These are phyloP conservation scores for Pammene aurita DNA, from an alignment of 2,888 invertebrate species.

Conservation along the genomic window DNA sequence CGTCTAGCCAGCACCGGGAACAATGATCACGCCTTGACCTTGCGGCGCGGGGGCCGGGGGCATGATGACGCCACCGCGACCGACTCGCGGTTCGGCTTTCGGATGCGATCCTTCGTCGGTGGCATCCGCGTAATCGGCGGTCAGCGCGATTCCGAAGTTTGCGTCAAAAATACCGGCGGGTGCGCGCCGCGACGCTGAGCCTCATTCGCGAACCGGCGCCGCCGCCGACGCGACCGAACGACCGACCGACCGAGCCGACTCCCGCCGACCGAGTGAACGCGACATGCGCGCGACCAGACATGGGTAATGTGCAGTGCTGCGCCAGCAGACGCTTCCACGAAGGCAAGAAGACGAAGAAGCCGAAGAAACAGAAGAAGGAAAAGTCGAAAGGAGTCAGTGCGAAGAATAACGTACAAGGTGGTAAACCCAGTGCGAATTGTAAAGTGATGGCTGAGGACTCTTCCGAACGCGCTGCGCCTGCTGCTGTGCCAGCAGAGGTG, in stretches of 20 bases:
- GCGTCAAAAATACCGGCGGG: constrained; percentile 77
- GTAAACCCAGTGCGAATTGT: constrained; percentile 64
- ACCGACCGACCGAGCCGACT: constrained; percentile 79
- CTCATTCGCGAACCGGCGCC: constrained; percentile 79
- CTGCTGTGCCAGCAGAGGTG: constrained; percentile 53
- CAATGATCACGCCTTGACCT: constrained; percentile 81
- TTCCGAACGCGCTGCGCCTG: constrained; percentile 65
- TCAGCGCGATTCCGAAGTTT: constrained; percentile 73
- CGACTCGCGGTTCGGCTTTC: constrained; percentile 79
- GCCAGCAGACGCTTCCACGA: constrained; percentile 76
- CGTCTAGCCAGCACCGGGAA: constrained; percentile 67
- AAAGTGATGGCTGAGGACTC: constrained; percentile 72
- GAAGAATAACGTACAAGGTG: constrained; percentile 71
- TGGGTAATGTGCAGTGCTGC: constrained; percentile 84
- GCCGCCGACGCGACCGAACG: constrained; percentile 82
- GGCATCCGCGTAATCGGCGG: constrained; percentile 81
- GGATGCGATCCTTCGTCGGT: constrained; percentile 82
- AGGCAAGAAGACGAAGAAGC: constrained; percentile 69
- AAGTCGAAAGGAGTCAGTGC: constrained; percentile 53
- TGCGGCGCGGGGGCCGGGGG: constrained; percentile 76
- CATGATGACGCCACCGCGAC: constrained; percentile 80
- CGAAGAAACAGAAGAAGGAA: constrained; percentile 58
- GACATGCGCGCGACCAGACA: constrained; percentile 79
- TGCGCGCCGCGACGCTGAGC: constrained; percentile 70
- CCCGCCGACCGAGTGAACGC: constrained; percentile 74